Evolutionary conservation across 2,113 vertebrate species (phyloP).

Genomic region (Zosterops lateralis): DNA sequence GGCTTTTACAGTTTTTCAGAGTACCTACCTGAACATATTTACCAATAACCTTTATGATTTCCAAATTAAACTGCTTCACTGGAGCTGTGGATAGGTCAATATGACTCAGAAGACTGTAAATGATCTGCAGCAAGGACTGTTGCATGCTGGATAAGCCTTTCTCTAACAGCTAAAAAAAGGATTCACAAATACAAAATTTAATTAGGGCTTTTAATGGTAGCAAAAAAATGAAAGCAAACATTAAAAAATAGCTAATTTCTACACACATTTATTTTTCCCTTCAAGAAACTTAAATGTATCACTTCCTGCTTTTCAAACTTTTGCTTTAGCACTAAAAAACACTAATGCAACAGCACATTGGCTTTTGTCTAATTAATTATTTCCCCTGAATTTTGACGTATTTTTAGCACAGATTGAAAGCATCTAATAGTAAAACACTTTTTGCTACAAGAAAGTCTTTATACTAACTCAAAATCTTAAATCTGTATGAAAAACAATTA

Average conservation of each 20-base stretch:
- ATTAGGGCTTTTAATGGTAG: background rate
- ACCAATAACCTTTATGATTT: slow-evolving; percentile 97
- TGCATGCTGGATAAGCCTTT: slow-evolving; percentile 97
- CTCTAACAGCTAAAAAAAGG: slow-evolving; percentile 83
- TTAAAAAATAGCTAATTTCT: background rate
- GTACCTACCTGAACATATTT: slow-evolving; percentile 95
- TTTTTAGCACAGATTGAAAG: background rate
- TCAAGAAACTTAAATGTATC: background rate
- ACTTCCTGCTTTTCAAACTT: background rate
- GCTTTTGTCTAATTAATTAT: background rate
- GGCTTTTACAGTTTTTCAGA: background rate
- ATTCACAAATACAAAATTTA: background rate
- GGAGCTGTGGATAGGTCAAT: slow-evolving; percentile 93
- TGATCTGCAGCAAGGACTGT: slow-evolving; percentile 93
- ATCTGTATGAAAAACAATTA: background rate
- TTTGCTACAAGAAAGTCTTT: background rate
- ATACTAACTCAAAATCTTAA: background rate
- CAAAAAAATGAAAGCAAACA: background rate
- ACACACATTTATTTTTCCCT: background rate
- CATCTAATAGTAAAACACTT: background rate
- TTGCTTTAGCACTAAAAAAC: background rate
- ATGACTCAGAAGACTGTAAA: slow-evolving; percentile 94
- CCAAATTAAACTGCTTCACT: slow-evolving; percentile 96
- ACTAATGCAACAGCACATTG: background rate
- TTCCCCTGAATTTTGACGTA: background rate